Conservation (phyloP, 1,140 invertebrate species). For the Trinorchestia longiramus region DNA sequence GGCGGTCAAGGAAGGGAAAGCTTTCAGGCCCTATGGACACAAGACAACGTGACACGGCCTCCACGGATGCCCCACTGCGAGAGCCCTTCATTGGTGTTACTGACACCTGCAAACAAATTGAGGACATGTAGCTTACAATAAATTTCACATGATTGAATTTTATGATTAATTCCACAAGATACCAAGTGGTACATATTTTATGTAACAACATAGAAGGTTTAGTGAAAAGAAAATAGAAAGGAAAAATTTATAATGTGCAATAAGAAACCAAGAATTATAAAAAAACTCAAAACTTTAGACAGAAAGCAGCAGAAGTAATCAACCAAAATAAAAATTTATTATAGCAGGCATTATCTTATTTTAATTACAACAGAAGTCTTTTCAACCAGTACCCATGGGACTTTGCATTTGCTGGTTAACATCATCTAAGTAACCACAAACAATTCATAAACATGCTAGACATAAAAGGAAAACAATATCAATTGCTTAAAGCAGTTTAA, state of each 20-base stretch:
- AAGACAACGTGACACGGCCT: neutral
- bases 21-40: neutral
- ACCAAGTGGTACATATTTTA: neutral
- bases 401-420: too few relatives aligned
- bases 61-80: neutral
- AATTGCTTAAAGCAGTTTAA: too few relatives aligned
- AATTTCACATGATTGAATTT: neutral
- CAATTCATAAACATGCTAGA: too few relatives aligned
- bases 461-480: too few relatives aligned
- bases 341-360: too few relatives aligned
- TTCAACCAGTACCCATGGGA: too few relatives aligned
- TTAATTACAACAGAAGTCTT: too few relatives aligned
- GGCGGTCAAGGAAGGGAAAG: neutral
- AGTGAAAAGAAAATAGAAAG: neutral
- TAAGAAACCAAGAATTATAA: too few relatives aligned
- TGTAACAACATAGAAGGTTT: neutral
- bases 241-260: too few relatives aligned
- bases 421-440: too few relatives aligned
- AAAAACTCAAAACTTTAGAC: neutral
- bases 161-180: neutral
- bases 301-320: neutral
- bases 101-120: neutral
- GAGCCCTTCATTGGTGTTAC: neutral
- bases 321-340: too few relatives aligned
- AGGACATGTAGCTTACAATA: neutral